phyloP scores from a whole-genome alignment of 2,797 vertebrate species.

The Tympanoctomys barrerae region DNA sequence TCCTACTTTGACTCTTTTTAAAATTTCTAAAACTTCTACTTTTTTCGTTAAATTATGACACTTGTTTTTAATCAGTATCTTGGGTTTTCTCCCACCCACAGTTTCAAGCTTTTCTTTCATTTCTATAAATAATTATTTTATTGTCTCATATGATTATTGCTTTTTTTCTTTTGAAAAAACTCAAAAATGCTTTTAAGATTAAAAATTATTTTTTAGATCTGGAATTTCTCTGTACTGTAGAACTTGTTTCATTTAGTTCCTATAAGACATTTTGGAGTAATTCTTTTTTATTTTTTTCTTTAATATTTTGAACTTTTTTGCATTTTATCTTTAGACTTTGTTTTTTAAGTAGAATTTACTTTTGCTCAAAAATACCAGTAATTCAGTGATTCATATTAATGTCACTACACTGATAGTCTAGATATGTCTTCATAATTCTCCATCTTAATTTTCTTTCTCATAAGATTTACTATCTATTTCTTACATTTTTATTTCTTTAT shows the following conservation, averaged over 20 bases:
- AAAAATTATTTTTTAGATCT: not conserved
- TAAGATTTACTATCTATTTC: not conserved
- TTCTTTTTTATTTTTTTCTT: conserved; percentile 13
- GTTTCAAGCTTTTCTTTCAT: not conserved
- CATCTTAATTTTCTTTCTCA: not conserved
- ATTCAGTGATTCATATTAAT: conserved; percentile 17
- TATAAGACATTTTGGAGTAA: not conserved
- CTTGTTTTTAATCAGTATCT: not conserved
- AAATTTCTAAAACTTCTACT: not conserved
- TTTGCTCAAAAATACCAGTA: not conserved
- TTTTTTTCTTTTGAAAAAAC: not conserved
- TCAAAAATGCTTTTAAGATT: not conserved
- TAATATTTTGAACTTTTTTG: not conserved
- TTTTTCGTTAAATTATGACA: not conserved
- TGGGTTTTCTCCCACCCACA: not conserved
- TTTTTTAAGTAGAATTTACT: conserved; percentile 4
- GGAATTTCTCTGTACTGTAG: not conserved
- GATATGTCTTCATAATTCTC: not conserved
- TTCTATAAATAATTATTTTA: conserved; percentile 12
- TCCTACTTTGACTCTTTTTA: not conserved
- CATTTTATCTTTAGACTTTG: not conserved
- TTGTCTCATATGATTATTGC: conserved; percentile 3
- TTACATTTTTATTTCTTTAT: not conserved
- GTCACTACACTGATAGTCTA: not conserved
- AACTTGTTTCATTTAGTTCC: not conserved